A percentile compares a stretch with the other conserved stretches of the same genome.
phyloP scores from a whole-genome alignment of 2,888 invertebrate genomes.

The Dryobota labecula region DNA sequence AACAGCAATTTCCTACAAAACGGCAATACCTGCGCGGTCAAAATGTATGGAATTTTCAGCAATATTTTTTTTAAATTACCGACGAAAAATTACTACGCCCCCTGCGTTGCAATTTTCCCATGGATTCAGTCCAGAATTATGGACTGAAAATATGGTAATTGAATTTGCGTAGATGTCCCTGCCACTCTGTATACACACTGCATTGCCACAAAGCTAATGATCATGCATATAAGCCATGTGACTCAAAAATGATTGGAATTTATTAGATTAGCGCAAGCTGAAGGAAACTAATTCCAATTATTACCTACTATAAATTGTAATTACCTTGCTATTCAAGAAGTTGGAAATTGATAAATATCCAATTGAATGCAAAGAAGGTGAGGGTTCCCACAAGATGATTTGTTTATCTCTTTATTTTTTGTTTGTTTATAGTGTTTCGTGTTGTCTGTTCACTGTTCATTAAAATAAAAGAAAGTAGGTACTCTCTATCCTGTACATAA shows the following conservation, averaged over 20 bases:
- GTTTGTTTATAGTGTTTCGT: neutral
- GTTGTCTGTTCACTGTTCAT: neutral
- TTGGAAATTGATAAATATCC: conserved; percentile 27
- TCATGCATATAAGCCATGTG: neutral
- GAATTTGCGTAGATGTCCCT: too few species aligned
- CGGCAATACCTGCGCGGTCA: too few species aligned
- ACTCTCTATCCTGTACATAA: neutral
- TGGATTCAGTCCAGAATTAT: too few species aligned
- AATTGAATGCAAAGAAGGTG: conserved; percentile 40
- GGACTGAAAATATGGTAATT: too few species aligned
- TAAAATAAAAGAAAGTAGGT: conserved; percentile 23
- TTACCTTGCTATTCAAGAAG: conserved; percentile 32
- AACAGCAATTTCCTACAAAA: too few species aligned
- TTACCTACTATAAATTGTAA: conserved; percentile 26
- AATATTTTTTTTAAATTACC: too few species aligned
- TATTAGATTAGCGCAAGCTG: conserved; percentile 32
- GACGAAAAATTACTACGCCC: too few species aligned
- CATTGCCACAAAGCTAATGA: neutral
- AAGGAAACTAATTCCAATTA: conserved; percentile 33
- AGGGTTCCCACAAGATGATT: conserved; percentile 34
- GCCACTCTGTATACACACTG: too few species aligned
- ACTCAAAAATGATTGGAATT: conserved; percentile 7
- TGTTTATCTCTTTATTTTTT: conserved; percentile 10
- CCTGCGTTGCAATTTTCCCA: too few species aligned
- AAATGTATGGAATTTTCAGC: too few species aligned